phyloP scores from a whole-genome alignment of 2,888 invertebrate genomes.

The Argyresthia goedartella region DNA sequence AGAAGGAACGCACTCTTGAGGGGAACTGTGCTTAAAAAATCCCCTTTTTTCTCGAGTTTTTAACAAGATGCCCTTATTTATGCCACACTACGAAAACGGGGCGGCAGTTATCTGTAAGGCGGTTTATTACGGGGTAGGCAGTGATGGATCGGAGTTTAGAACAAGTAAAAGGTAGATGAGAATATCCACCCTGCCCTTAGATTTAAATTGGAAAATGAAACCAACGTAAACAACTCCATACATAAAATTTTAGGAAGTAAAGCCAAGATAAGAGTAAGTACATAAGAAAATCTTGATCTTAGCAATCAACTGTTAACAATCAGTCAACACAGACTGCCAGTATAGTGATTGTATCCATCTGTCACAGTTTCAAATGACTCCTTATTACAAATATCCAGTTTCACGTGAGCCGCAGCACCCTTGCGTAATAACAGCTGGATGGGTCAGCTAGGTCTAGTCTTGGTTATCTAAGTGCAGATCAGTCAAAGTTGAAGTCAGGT shows the following conservation, averaged over 20 bases:
- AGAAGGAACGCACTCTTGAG: constrained; percentile 34
- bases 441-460: constrained; percentile 13
- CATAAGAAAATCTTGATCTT: constrained; percentile 17
- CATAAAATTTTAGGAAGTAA: not conserved
- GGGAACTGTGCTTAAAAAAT: constrained; percentile 52
- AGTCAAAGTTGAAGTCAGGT: constrained; percentile 41
- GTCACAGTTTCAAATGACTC: constrained; percentile 29
- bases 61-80: constrained; percentile 69
- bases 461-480: constrained; percentile 46
- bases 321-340: constrained; percentile 20
- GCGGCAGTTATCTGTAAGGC: constrained; percentile 41
- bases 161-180: not conserved
- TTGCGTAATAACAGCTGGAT: constrained; percentile 5
- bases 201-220: too few relatives aligned
- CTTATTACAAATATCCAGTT: constrained; percentile 19
- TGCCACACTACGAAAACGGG: constrained; percentile 23
- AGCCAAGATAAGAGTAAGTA: not conserved
- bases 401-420: constrained; percentile 16
- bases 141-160: constrained; percentile 41
- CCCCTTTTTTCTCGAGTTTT: constrained; percentile 56
- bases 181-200: not conserved
- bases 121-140: constrained; percentile 48
- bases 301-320: constrained; percentile 39
- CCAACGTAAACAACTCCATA: not conserved
- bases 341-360: constrained; percentile 25